phyloP scores from a whole-genome alignment of 2,113 vertebrate genomes.

The Notarius quadriscutis region DNA sequence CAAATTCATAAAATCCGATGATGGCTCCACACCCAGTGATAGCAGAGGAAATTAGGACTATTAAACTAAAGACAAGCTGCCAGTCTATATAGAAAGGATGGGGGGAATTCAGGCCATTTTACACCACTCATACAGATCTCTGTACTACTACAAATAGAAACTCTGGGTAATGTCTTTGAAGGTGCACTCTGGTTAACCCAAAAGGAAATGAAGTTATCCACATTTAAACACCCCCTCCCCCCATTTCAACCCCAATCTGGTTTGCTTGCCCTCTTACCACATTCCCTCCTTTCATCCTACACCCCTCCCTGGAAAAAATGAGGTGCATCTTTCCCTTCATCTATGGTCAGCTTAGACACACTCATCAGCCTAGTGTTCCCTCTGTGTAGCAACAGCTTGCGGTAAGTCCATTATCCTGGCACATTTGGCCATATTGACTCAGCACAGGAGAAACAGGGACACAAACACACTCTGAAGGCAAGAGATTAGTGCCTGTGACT shows the following conservation, averaged over 20 bases:
- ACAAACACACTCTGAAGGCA: slow-evolving; percentile 65
- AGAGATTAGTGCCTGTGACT: slow-evolving; percentile 71
- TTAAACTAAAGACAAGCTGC: slow-evolving; percentile 31
- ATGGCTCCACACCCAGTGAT: slow-evolving; percentile 41
- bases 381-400: slow-evolving; percentile 75
- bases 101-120: slow-evolving; percentile 26
- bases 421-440: slow-evolving; percentile 77
- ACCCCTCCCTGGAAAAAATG: slow-evolving; percentile 58
- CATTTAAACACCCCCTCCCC: slow-evolving; percentile 32
- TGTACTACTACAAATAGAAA: slow-evolving; percentile 23
- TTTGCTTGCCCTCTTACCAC: slow-evolving; percentile 24
- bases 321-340: slow-evolving; percentile 61
- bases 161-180: slow-evolving; percentile 38
- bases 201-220: slow-evolving; percentile 61
- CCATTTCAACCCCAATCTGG: slow-evolving; percentile 20
- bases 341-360: slow-evolving; percentile 67
- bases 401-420: slow-evolving; percentile 78
- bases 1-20: slow-evolving; percentile 59
- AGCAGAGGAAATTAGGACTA: slow-evolving; percentile 46
- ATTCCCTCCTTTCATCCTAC: slow-evolving; percentile 64
- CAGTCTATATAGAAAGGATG: not conserved
- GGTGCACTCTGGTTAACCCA: slow-evolving; percentile 41
- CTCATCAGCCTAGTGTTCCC: slow-evolving; percentile 60
- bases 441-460: slow-evolving; percentile 64
- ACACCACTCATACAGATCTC: slow-evolving; percentile 25